Conservation (phyloP, 2,888 invertebrate species). For the Parelbella ahira region DNA sequence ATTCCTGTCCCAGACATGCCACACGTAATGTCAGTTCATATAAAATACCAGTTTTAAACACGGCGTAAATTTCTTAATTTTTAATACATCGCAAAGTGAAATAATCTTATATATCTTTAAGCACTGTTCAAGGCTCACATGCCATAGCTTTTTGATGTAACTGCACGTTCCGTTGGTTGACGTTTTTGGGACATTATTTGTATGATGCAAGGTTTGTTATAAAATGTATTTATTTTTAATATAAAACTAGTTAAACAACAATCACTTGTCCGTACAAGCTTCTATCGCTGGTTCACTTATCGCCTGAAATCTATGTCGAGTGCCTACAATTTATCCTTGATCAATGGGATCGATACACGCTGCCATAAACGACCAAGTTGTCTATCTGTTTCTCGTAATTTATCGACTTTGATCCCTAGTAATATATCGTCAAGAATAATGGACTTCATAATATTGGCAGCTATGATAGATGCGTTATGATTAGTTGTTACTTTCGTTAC, state of each 20-base stretch:
- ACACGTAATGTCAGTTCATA: no score
- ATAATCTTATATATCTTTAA: no score
- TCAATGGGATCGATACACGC: background rate
- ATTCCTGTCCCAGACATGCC: no score
- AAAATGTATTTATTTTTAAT: no score
- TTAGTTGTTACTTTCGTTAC: constrained; percentile 8
- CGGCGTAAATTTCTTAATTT: no score
- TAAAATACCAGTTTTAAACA: no score
- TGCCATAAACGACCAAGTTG: constrained; percentile 11
- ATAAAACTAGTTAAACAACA: constrained; percentile 13
- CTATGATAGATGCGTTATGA: constrained; percentile 2
- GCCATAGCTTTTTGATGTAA: background rate
- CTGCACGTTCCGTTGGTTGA: constrained; percentile 8
- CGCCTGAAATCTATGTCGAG: constrained; percentile 16
- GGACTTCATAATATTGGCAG: constrained; percentile 9
- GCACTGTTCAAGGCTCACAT: background rate
- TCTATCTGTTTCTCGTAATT: constrained; percentile 10
- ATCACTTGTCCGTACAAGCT: constrained; percentile 5
- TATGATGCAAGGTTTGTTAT: constrained; percentile 7
- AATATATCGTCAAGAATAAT: constrained; percentile 6
- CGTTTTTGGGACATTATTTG: constrained; percentile 9
- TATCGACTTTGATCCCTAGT: constrained; percentile 11
- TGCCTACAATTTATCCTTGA: constrained; percentile 13
- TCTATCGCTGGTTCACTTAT: constrained; percentile 1
- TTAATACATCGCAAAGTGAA: no score